A percentile compares a stretch with the other conserved stretches of the same genome.
Evolutionary conservation across 2,797 vertebrate species (phyloP).

Genomic region (Clarias platycephalus): DNA sequence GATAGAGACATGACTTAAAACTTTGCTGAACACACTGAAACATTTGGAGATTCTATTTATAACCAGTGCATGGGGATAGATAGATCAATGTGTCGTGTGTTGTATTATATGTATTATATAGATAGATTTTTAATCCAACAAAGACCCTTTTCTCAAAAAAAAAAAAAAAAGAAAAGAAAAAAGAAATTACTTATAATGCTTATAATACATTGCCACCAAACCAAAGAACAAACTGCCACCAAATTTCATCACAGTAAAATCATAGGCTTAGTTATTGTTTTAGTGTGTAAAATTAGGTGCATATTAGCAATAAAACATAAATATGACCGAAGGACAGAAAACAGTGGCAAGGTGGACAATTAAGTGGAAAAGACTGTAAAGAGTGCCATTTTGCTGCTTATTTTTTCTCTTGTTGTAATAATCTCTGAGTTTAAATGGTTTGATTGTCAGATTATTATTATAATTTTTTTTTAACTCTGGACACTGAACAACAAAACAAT

Average conservation of each 20-base stretch:
- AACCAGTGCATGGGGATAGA: background rate
- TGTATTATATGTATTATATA: background rate
- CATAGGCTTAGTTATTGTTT: background rate
- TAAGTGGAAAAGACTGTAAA: slow-evolving; percentile 15
- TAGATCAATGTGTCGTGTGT: background rate
- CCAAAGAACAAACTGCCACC: no score
- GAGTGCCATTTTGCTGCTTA: slow-evolving; percentile 17
- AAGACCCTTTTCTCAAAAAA: background rate
- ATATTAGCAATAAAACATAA: background rate
- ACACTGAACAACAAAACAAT: slow-evolving; percentile 36
- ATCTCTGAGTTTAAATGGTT: slow-evolving; percentile 29
- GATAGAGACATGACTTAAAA: background rate
- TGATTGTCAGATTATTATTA: slow-evolving; percentile 48
- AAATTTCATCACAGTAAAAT: background rate
- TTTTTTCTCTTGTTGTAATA: slow-evolving; percentile 28
- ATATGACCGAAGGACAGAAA: background rate
- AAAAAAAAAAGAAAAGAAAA: background rate
- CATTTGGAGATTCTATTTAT: background rate
- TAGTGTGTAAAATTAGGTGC: background rate
- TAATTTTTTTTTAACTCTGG: slow-evolving; percentile 35
- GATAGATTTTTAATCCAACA: background rate
- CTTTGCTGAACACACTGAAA: background rate
- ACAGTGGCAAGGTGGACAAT: background rate
- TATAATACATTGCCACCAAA: background rate
- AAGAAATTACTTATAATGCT: background rate